phyloP scores from a whole-genome alignment of 2,888 invertebrate genomes.

The Cordylochernes scorpioides region DNA sequence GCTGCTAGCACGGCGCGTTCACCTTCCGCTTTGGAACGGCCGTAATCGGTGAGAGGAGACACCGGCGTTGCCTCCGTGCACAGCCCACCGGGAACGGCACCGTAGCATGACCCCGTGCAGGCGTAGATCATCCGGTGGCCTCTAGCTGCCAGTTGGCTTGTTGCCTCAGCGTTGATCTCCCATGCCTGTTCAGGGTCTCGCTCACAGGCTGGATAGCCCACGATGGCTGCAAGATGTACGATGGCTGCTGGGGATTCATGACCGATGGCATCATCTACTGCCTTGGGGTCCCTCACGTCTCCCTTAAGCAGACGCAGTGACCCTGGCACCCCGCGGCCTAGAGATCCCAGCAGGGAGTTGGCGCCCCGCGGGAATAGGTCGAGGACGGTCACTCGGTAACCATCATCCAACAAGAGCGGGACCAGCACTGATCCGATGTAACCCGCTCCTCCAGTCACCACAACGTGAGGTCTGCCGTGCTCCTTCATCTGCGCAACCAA shows the following conservation, averaged over 20 bases:
- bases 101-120: constrained; percentile 22
- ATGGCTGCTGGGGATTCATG: too few relatives aligned
- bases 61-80: constrained; percentile 21
- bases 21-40: constrained; percentile 20
- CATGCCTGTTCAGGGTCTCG: constrained; percentile 18
- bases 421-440: constrained; percentile 22
- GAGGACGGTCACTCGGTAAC: constrained; percentile 21
- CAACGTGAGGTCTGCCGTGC: too few relatives aligned
- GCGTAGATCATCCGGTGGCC: constrained; percentile 21
- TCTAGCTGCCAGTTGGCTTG: constrained; percentile 17
- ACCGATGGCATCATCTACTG: constrained; percentile 13
- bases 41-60: constrained; percentile 21
- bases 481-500: too few relatives aligned
- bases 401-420: constrained; percentile 19
- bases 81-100: constrained; percentile 19
- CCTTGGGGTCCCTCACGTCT: constrained; percentile 19
- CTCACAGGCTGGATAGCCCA: constrained; percentile 23
- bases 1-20: constrained; percentile 17
- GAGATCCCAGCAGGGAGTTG: constrained; percentile 17
- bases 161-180: constrained; percentile 19
- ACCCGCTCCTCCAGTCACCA: constrained; percentile 21
- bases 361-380: constrained; percentile 21
- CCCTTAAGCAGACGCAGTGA: constrained; percentile 16
- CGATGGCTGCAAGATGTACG: constrained; percentile 22
- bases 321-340: too few relatives aligned